Conservation (phyloP, 2,113 vertebrate species). For the Gavialis gangeticus region DNA sequence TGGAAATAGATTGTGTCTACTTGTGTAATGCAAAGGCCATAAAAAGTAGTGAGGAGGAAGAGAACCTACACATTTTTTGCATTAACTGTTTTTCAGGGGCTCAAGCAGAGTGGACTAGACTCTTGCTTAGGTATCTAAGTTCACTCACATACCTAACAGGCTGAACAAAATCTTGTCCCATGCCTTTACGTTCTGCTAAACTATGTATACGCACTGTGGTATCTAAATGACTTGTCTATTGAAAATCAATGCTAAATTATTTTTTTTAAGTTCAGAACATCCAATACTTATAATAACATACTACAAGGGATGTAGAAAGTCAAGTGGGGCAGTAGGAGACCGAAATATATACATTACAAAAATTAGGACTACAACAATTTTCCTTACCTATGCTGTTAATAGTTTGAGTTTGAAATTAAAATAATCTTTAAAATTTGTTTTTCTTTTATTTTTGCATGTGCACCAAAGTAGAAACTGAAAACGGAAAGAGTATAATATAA, state of each 20-base stretch:
- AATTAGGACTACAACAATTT: background rate
- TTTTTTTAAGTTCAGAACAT: background rate
- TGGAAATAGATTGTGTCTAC: too few species aligned
- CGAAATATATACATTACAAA: background rate
- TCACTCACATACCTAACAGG: too few species aligned
- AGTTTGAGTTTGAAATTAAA: background rate
- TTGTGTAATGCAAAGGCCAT: too few species aligned
- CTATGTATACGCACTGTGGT: background rate
- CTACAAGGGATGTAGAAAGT: too few species aligned
- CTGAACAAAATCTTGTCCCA: too few species aligned
- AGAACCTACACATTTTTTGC: too few species aligned
- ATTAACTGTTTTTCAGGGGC: too few species aligned
- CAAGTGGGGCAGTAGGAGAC: too few species aligned
- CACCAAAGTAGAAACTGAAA: background rate
- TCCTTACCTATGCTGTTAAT: background rate
- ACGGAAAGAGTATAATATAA: background rate
- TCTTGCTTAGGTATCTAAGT: too few species aligned
- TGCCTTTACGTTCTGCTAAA: background rate
- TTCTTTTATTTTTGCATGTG: background rate
- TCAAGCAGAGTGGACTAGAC: too few species aligned
- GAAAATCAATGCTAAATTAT: background rate
- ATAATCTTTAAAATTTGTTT: background rate
- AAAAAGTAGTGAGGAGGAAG: too few species aligned
- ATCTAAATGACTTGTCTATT: constrained; percentile 5
- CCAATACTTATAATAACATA: background rate